Evolutionary conservation across 2,113 vertebrate species (phyloP), one percentile per base, ranked within the genome.

Genomic region (Ailurus styani): DNA sequence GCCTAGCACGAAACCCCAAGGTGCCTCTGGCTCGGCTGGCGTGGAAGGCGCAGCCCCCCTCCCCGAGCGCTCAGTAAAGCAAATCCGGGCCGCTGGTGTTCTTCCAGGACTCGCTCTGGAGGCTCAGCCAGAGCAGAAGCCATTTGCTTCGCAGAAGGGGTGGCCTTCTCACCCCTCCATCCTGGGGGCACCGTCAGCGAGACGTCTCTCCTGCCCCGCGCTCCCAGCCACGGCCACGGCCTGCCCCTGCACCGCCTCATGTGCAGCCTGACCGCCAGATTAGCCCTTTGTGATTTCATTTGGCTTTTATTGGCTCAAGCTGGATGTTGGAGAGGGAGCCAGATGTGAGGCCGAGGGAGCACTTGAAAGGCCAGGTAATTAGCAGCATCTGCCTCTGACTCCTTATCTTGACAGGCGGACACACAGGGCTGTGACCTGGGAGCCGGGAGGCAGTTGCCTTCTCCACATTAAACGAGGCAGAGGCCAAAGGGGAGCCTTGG

Each of bases 301-400:
- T 97, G 96, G 96, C 98, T 98, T 99, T 99, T 98, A 98, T 98
- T 99, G 98, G 98, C 98, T 98, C 98, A 95, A 90, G 98, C 97
- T 98, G 98, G 98, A 98, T 96, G 98, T 97, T 97, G 96, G 96
- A 98, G 98, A 98, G 96, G 97, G 98, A 99, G 98, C 97, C 99
- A 99, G 99, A 99, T 99, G 99, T 99, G 98, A 98, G 98, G 96
- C 98, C 91, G 75, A 27, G 57, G 97, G 98, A 98, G 96, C 97
- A 97, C 98, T 99, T 99, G 98, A 99, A 99, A 99, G 98, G 93
- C 97, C 98, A 98, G 98, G 98, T 99, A 99, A 99, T 99, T 98
- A 98, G 98, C 98, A 98, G 98, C 98, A 98, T 99, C 99, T 99
- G 99, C 98, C 95, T 97, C 93, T 77, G 96, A 98, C 95, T 98